Evolutionary conservation across 1,140 invertebrate species (phyloP).

Genomic region (Diachasmimorpha longicaudata): DNA sequence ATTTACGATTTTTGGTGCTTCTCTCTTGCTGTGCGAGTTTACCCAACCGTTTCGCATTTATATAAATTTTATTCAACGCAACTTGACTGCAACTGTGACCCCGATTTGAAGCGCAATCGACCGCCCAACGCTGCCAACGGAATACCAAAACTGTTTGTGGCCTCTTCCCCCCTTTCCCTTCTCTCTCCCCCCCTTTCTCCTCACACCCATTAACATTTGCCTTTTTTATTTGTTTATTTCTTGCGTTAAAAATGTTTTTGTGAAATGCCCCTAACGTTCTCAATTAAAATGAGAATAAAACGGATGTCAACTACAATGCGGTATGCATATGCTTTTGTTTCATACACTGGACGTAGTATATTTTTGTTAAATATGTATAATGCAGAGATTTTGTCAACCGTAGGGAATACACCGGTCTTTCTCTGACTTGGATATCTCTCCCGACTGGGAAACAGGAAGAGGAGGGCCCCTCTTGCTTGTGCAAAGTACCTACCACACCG

Average conservation of each 20-base stretch:
- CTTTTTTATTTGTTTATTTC: neutral
- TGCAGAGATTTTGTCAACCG: conserved; percentile 11
- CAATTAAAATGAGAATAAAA: neutral
- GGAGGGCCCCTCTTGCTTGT: conserved; percentile 19
- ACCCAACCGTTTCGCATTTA: conserved; percentile 19
- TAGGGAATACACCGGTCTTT: neutral
- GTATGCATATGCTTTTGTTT: neutral
- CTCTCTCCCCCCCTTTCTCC: no score
- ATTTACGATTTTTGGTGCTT: conserved; percentile 26
- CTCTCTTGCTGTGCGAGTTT: neutral
- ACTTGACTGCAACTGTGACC: conserved; percentile 9
- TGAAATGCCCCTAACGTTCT: neutral
- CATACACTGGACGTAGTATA: neutral
- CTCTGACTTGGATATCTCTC: neutral
- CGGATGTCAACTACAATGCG: neutral
- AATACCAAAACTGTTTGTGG: neutral
- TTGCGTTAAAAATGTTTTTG: neutral
- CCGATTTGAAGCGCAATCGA: conserved; percentile 4
- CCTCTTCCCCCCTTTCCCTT: neutral
- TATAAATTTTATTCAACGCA: conserved; percentile 19
- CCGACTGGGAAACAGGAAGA: conserved; percentile 27
- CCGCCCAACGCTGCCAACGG: neutral
- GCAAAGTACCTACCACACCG: conserved; percentile 40
- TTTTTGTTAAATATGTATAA: conserved; percentile 10
- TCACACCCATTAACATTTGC: no score